phyloP scores from a whole-genome alignment of 2,113 vertebrate genomes.

The Gobio gobio region DNA sequence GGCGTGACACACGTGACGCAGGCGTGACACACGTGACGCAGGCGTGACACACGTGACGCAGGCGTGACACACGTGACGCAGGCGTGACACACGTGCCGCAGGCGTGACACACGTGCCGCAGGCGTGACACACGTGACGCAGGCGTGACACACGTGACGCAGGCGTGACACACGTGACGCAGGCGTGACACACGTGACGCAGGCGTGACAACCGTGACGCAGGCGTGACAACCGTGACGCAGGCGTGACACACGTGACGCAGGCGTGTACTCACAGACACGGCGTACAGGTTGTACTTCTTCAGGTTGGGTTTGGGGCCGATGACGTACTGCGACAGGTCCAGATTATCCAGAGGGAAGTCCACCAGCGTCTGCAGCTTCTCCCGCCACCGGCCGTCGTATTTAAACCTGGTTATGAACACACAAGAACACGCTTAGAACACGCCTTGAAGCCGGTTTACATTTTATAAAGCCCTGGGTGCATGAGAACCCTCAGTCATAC shows the following conservation, averaged over 20 bases:
- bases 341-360: constrained; percentile 93
- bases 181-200: no score
- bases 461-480: not conserved
- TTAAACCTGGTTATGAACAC: constrained; percentile 82
- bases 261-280: constrained; percentile 89
- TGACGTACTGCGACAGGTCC: constrained; percentile 92
- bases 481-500: no score
- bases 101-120: no score
- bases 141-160: not conserved
- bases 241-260: not conserved
- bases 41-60: no score
- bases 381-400: constrained; percentile 96
- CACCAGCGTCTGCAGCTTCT: constrained; percentile 94
- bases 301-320: constrained; percentile 87
- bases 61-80: no score
- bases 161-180: no score
- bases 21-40: no score
- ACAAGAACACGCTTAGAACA: not conserved
- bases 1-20: no score
- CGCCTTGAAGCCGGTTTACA: not conserved
- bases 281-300: constrained; percentile 93
- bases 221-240: no score
- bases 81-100: no score
- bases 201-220: no score
- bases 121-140: no score